Conservation (phyloP, 2,797 vertebrate species). For the Notoglanidium macrostoma region DNA sequence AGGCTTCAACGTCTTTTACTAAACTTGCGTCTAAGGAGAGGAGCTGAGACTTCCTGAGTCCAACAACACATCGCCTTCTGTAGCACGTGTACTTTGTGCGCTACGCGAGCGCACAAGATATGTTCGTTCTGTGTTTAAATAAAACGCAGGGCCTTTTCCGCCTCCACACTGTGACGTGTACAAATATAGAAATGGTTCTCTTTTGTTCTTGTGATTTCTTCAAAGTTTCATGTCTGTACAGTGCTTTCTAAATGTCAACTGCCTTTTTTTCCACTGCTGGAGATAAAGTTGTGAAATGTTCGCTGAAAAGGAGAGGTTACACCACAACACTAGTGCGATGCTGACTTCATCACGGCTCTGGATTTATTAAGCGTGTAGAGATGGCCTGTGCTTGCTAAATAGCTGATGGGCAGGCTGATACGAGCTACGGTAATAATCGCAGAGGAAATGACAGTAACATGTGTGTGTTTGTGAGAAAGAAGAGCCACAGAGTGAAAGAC, state of each 20-base stretch:
- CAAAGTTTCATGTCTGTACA: background rate
- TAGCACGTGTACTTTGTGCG: background rate
- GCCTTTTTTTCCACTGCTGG: background rate
- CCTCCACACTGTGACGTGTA: background rate
- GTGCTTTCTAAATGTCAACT: conserved; percentile 19
- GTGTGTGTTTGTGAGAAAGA: background rate
- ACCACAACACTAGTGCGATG: background rate
- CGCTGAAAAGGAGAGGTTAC: background rate
- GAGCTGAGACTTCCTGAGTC: background rate
- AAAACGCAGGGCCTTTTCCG: background rate
- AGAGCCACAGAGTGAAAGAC: conserved; percentile 4
- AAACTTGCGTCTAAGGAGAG: background rate
- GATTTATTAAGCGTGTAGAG: conserved; percentile 15
- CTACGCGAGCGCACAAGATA: background rate
- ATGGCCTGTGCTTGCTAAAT: background rate
- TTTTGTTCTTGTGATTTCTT: background rate
- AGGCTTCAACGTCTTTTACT: background rate
- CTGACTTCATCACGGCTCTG: background rate
- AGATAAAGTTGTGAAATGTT: conserved; percentile 1
- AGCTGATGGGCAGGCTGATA: conserved; percentile 13
- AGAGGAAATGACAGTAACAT: conserved; percentile 42
- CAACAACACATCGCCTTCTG: background rate
- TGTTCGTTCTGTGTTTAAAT: background rate
- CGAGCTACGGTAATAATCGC: conserved; percentile 12
- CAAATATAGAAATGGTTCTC: background rate